A percentile compares a stretch with the other conserved stretches of the same genome.
Evolutionary conservation across 2,888 invertebrate species (phyloP).

Genomic region (Loripinus fragilis): DNA sequence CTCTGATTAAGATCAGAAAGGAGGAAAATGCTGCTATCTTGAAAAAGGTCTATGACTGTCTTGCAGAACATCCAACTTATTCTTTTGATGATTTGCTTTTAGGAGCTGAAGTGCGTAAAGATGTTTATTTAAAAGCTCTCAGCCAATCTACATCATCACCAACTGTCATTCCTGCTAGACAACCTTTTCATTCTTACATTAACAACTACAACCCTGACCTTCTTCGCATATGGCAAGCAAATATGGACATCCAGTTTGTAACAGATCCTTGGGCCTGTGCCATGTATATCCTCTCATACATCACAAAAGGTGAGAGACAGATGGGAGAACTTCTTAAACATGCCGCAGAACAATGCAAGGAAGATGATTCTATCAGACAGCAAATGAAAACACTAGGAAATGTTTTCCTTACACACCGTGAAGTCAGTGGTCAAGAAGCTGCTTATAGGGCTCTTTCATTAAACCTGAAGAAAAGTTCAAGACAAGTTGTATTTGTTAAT

Average conservation of each 20-base stretch:
- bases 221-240: slow-evolving; percentile 26
- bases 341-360: slow-evolving; percentile 20
- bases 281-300: slow-evolving; percentile 28
- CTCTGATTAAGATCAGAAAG: not conserved
- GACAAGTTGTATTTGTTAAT: too few species aligned
- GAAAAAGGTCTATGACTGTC: not conserved
- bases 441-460: too few species aligned
- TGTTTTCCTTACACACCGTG: too few species aligned
- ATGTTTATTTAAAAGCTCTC: slow-evolving; percentile 19
- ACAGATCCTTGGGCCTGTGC: slow-evolving; percentile 31
- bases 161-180: not conserved
- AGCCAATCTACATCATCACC: not conserved
- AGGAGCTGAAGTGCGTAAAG: not conserved
- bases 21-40: not conserved
- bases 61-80: not conserved
- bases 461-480: too few species aligned
- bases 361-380: slow-evolving; percentile 2
- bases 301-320: slow-evolving; percentile 20
- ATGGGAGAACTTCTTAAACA: slow-evolving; percentile 21
- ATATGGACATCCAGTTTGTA: slow-evolving; percentile 33
- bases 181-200: not conserved
- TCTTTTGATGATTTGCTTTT: slow-evolving; percentile 6
- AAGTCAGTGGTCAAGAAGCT: too few species aligned
- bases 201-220: slow-evolving; percentile 29
- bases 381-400: too few species aligned